Evolutionary conservation across 2,888 invertebrate genomes (phyloP), one percentile per base, ranked within the genome.

Genomic region (Thymelicus sylvestris): DNA sequence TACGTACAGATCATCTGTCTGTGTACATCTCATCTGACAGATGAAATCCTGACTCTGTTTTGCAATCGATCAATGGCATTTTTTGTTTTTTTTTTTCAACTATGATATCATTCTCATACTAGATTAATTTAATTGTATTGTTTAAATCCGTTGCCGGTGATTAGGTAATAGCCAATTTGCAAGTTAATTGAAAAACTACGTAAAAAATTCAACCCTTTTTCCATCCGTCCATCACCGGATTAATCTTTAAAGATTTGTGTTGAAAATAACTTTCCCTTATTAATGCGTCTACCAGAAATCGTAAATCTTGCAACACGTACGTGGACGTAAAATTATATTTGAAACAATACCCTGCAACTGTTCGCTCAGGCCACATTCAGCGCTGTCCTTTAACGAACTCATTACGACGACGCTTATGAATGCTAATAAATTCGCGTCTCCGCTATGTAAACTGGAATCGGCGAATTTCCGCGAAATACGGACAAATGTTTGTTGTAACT

Each of bases 381-480:
- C 39, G 52, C 41, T 65, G 59, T 69, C 59, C 70, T 65, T 65
- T 64, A 64, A 65, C 65, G 59, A 65, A 65, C 39, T 70, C 64
- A 68, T 70, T 70, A 70, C 70, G 60, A 70, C 60, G 41, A 60
- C 59, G 24, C 59, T 70, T 70, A 70, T 65, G 60, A 65, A 70
- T 70, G 70, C 70, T 70, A 65, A 70, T 70, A 65, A 59, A 70
- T 70, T 70, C 65, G 41, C 64, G 41, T 65, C 70, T 52, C 60
- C 60, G 65, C 60, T 65, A 70, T 65, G 60, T 59, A 65, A 60
- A 70, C 50, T 70, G 59, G 64, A 65, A 65, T 31, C 50, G 41
- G 62, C 62, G 38, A 57, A 60, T 64, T 69, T 69, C 48, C 47
- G 48, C 64, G 70, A 65, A 70, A 65, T 60, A 60, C 60, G 13